These are phyloP conservation scores for Chironomus striatipennis DNA, from an alignment of 1,140 invertebrate genomes.

Conservation along the genomic window DNA sequence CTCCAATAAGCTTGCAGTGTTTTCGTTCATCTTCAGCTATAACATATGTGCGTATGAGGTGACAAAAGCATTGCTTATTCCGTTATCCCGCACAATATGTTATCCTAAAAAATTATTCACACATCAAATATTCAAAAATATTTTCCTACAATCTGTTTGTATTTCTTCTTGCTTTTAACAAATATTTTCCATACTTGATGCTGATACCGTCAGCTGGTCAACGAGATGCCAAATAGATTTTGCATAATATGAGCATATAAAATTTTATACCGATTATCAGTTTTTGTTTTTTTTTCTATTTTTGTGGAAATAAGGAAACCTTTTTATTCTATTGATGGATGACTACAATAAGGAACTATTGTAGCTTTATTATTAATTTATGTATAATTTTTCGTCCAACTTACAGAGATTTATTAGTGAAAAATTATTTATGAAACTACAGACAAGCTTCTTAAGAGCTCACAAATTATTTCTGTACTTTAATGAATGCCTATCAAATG, in stretches of 20 bases:
- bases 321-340: too few species aligned
- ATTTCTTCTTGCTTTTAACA: background rate
- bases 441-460: too few species aligned
- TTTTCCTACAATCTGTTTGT: background rate
- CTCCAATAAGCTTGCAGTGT: background rate
- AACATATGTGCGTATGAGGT: background rate
- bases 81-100: background rate
- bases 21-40: background rate
- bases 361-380: too few species aligned
- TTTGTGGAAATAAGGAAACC: too few species aligned
- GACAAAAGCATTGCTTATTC: too few species aligned
- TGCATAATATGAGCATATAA: background rate
- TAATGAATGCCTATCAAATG: too few species aligned
- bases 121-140: constrained; percentile 16
- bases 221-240: background rate
- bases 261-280: background rate
- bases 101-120: background rate
- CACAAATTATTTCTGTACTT: too few species aligned
- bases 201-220: background rate
- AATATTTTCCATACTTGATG: background rate
- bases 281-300: background rate
- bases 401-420: too few species aligned
- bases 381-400: too few species aligned
- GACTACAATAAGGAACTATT: too few species aligned
- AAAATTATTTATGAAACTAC: too few species aligned